Evolutionary conservation across 1,140 invertebrate genomes (phyloP).

Genomic region (Heliconius himera): DNA sequence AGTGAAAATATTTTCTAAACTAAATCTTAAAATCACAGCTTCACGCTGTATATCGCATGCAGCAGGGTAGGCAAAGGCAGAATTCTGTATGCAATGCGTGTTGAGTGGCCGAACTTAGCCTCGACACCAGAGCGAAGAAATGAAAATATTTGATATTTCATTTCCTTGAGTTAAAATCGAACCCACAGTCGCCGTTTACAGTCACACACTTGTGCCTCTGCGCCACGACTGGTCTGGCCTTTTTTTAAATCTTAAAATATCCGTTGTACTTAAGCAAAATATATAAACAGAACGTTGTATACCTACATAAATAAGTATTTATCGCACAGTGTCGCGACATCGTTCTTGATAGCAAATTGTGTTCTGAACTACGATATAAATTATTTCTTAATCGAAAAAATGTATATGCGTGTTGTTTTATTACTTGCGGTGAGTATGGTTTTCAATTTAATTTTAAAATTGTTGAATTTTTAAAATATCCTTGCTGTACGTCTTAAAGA

Average conservation of each 20-base stretch:
- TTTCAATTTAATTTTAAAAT: not conserved
- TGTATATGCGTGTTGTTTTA: not conserved
- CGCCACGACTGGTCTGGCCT: not conserved
- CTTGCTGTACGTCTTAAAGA: too few species aligned
- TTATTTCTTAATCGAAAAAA: not conserved
- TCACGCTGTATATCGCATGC: not conserved
- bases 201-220: too few species aligned
- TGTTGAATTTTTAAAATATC: too few species aligned
- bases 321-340: not conserved
- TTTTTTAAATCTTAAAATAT: not conserved
- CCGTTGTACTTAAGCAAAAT: not conserved
- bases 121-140: not conserved
- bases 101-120: not conserved
- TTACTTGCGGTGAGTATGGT: not conserved
- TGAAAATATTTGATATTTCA: not conserved
- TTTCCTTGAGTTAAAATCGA: not conserved
- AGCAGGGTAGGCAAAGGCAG: not conserved
- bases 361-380: not conserved
- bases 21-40: not conserved
- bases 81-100: not conserved
- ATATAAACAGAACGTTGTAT: not conserved
- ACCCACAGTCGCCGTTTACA: too few species aligned
- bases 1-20: too few species aligned
- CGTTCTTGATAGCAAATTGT: not conserved
- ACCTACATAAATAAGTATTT: not conserved